Conservation (phyloP, 2,797 vertebrate genomes). For the Dicrostonyx torquatus region DNA sequence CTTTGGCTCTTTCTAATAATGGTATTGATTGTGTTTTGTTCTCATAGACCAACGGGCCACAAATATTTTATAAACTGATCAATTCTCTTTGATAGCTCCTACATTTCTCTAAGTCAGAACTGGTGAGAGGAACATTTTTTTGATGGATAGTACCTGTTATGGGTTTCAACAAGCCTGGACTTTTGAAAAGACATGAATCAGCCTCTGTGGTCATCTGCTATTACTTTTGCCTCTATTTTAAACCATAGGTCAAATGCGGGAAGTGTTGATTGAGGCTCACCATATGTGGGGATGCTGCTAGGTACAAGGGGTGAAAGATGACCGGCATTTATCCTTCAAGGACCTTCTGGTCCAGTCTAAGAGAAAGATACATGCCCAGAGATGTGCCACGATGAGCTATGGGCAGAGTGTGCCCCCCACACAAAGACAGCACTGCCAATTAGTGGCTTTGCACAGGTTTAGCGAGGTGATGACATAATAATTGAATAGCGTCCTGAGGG, state of each 20-base stretch:
- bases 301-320: not conserved
- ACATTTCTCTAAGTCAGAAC: constrained; percentile 77
- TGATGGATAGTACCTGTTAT: constrained; percentile 76
- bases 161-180: constrained; percentile 73
- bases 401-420: not conserved
- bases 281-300: not conserved
- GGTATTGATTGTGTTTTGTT: constrained; percentile 71
- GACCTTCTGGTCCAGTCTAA: not conserved
- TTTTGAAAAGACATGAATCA: constrained; percentile 74
- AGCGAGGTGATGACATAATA: not conserved
- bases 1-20: constrained; percentile 71
- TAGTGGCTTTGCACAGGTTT: not conserved
- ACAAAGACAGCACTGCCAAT: not conserved
- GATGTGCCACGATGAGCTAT: fast-evolving
- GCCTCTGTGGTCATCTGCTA: not conserved
- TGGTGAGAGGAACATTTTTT: constrained; percentile 69
- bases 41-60: constrained; percentile 63
- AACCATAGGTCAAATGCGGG: constrained; percentile 16
- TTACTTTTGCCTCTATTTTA: constrained; percentile 54
- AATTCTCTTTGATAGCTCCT: constrained; percentile 78
- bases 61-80: constrained; percentile 81
- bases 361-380: not conserved
- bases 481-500: constrained; percentile 10
- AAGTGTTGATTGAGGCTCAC: constrained; percentile 25
- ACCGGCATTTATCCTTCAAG: not conserved